Evolutionary conservation across 2,888 invertebrate genomes (phyloP).

Genomic region (Drosophila macrospina): DNA sequence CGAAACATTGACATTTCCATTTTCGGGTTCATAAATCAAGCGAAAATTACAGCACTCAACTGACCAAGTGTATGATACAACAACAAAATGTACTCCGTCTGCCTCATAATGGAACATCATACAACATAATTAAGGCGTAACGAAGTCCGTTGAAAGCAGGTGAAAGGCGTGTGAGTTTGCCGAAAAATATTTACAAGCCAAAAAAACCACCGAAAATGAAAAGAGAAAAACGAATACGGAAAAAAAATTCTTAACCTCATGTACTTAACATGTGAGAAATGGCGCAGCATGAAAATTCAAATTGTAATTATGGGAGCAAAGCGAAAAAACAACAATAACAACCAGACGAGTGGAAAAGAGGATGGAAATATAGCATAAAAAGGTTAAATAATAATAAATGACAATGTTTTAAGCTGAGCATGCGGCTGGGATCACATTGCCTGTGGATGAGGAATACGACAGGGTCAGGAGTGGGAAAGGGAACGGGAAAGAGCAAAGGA

Average conservation of each 20-base stretch:
- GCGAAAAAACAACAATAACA: slow-evolving; percentile 15
- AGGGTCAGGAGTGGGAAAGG: slow-evolving; percentile 22
- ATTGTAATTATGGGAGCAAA: slow-evolving; percentile 68
- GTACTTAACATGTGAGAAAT: slow-evolving; percentile 57
- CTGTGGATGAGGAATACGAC: slow-evolving; percentile 22
- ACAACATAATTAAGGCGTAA: slow-evolving; percentile 80
- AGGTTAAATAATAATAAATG: slow-evolving; percentile 78
- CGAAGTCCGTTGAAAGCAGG: slow-evolving; percentile 65
- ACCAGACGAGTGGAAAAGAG: slow-evolving; percentile 14
- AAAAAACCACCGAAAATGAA: not conserved
- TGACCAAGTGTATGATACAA: slow-evolving; percentile 28
- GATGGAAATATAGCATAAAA: slow-evolving; percentile 41
- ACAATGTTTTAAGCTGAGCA: slow-evolving; percentile 70
- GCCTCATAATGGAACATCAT: slow-evolving; percentile 70
- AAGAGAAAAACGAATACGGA: slow-evolving; percentile 15
- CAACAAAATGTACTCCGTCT: slow-evolving; percentile 34
- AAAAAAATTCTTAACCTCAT: slow-evolving; percentile 41
- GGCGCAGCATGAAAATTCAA: slow-evolving; percentile 75
- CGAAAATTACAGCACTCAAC: slow-evolving; percentile 72
- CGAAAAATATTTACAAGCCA: slow-evolving; percentile 61
- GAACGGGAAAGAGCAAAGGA: slow-evolving; percentile 2
- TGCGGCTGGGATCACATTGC: slow-evolving; percentile 49
- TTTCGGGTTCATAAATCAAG: slow-evolving; percentile 80
- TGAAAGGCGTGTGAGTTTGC: slow-evolving; percentile 78
- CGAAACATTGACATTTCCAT: slow-evolving; percentile 77